Evolutionary conservation across 2,797 vertebrate species (phyloP).

Genomic region (Sebastes matsubarae): DNA sequence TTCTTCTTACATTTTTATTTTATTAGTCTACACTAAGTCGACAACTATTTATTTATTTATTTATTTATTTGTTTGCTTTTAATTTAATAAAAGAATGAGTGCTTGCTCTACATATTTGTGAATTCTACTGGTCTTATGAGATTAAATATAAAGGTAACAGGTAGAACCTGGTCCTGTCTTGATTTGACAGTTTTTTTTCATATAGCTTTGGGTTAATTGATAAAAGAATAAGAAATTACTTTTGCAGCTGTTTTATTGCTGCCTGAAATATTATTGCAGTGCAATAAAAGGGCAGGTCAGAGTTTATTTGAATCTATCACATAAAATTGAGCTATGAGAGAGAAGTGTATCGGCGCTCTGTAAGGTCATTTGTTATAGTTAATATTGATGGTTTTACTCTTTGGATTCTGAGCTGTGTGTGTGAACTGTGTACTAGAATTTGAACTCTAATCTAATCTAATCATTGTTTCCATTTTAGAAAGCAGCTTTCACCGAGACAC

Average conservation of each 20-base stretch:
- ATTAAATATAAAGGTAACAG: too few relatives aligned
- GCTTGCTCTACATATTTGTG: too few relatives aligned
- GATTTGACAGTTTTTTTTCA: too few relatives aligned
- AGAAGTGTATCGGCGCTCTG: not conserved
- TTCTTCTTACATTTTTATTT: not conserved
- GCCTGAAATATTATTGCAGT: too few relatives aligned
- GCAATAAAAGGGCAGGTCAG: too few relatives aligned
- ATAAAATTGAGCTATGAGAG: not conserved
- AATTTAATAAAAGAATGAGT: too few relatives aligned
- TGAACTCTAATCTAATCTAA: slow-evolving; percentile 33
- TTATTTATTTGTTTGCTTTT: not conserved
- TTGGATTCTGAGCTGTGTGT: not conserved
- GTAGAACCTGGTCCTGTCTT: too few relatives aligned
- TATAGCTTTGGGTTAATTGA: too few relatives aligned
- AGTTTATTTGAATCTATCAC: not conserved
- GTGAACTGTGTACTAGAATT: slow-evolving; percentile 11
- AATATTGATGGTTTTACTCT: not conserved
- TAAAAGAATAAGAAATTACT: not conserved
- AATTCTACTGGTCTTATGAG: too few relatives aligned
- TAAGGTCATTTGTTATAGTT: not conserved
- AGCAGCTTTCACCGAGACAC: slow-evolving; percentile 3
- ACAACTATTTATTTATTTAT: not conserved
- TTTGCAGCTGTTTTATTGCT: not conserved
- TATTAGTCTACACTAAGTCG: not conserved
- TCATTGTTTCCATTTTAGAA: slow-evolving; percentile 43